Conservation (phyloP, 2,888 invertebrate species). For the Drosophila emarginata region DNA sequence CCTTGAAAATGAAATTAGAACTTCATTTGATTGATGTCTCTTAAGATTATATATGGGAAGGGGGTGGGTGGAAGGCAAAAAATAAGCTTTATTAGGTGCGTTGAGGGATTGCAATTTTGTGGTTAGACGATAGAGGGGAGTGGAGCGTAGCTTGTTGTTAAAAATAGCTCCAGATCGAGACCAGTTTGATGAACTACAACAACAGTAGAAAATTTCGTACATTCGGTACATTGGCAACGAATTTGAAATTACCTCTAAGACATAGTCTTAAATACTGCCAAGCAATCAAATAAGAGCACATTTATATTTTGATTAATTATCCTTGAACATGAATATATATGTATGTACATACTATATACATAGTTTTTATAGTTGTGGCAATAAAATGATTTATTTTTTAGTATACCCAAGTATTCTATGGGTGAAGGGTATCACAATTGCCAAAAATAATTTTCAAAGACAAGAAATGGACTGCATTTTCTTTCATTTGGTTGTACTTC, state of each 20-base stretch:
- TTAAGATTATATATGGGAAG: constrained; percentile 27
- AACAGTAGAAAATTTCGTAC: constrained; percentile 15
- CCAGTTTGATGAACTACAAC: constrained; percentile 54
- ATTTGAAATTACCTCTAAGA: constrained; percentile 5
- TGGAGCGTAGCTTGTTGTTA: constrained; percentile 44
- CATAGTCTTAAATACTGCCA: no score
- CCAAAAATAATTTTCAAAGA: constrained; percentile 37
- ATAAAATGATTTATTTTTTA: neutral
- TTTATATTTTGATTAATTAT: neutral
- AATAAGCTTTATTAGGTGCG: neutral
- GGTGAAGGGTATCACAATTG: constrained; percentile 22
- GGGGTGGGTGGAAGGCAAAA: constrained; percentile 18
- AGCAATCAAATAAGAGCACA: neutral
- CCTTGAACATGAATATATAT: no score
- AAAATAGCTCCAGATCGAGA: constrained; percentile 65
- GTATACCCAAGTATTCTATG: neutral
- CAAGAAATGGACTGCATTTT: constrained; percentile 45
- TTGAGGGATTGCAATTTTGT: neutral
- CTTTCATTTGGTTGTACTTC: constrained; percentile 6
- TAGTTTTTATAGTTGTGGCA: no score
- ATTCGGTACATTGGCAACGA: constrained; percentile 9
- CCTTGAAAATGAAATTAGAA: constrained; percentile 42
- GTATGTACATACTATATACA: no score
- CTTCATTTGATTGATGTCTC: constrained; percentile 50
- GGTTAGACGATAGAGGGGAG: neutral